Conservation (phyloP, 2,888 invertebrate genomes). For the Cephalotes varians region DNA sequence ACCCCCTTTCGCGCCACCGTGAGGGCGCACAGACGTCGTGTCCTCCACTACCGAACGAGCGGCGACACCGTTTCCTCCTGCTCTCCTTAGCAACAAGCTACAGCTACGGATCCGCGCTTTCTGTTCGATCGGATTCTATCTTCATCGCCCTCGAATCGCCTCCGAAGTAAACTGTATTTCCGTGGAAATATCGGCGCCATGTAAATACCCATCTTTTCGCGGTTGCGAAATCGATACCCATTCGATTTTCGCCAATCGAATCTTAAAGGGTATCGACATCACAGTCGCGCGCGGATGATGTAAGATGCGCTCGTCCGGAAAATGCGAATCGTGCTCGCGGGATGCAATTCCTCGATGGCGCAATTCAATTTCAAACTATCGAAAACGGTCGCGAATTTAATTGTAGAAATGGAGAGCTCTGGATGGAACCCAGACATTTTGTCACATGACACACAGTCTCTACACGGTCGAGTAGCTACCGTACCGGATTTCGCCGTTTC, state of each 20-base stretch:
- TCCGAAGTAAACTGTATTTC: slow-evolving; percentile 43
- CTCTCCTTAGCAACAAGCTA: slow-evolving; percentile 54
- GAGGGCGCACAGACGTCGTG: slow-evolving; percentile 37
- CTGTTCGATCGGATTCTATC: slow-evolving; percentile 53
- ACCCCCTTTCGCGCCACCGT: slow-evolving; percentile 32
- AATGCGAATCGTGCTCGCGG: slow-evolving; percentile 28
- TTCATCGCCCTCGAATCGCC: slow-evolving; percentile 29
- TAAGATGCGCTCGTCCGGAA: slow-evolving; percentile 14
- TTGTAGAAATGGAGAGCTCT: background rate
- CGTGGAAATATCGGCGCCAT: slow-evolving; percentile 41
- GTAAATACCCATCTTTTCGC: slow-evolving; percentile 53
- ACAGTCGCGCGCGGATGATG: slow-evolving; percentile 18
- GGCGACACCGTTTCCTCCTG: slow-evolving; percentile 54
- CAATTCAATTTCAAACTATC: slow-evolving; percentile 15
- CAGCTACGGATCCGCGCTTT: slow-evolving; percentile 46
- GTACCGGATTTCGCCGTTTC: background rate
- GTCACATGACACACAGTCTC: background rate
- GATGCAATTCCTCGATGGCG: slow-evolving; percentile 5
- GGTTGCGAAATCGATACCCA: slow-evolving; percentile 39
- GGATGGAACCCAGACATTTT: background rate
- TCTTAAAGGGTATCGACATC: slow-evolving; percentile 32
- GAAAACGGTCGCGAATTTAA: slow-evolving; percentile 31
- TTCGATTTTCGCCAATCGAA: slow-evolving; percentile 35
- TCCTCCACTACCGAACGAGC: slow-evolving; percentile 44
- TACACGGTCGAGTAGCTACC: background rate